Evolutionary conservation across 2,113 vertebrate genomes (phyloP).

Genomic region (Alethe diademata): DNA sequence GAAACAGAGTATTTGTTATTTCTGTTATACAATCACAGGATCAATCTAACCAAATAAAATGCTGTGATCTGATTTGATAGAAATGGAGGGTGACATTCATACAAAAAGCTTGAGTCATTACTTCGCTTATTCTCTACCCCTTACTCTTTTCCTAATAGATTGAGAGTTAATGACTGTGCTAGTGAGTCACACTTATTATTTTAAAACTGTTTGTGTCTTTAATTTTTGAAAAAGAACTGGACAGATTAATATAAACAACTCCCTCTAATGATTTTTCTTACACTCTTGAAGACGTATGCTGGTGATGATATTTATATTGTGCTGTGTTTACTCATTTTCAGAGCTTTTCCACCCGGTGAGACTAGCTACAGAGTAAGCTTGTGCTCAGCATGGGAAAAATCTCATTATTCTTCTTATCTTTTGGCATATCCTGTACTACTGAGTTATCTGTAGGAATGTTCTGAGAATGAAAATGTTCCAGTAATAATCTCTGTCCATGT

Average conservation of each 20-base stretch:
- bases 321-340: background rate
- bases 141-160: background rate
- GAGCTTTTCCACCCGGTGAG: background rate
- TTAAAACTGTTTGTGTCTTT: background rate
- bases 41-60: slow-evolving; percentile 21
- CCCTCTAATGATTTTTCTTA: background rate
- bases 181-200: background rate
- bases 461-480: background rate
- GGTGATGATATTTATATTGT: background rate
- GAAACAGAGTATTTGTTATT: slow-evolving; percentile 19
- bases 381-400: background rate
- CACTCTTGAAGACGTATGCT: background rate
- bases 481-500: background rate
- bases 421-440: background rate
- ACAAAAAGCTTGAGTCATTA: background rate
- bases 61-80: slow-evolving; percentile 1
- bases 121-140: background rate
- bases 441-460: background rate
- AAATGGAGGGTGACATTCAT: slow-evolving; percentile 16
- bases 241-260: background rate
- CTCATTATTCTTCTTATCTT: background rate
- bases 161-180: background rate
- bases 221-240: background rate
- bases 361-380: background rate
- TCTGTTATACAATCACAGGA: background rate